Base-by-base conservation (phyloP, 2,113 vertebrate genomes). In the Thymallus thymallus region DNA sequence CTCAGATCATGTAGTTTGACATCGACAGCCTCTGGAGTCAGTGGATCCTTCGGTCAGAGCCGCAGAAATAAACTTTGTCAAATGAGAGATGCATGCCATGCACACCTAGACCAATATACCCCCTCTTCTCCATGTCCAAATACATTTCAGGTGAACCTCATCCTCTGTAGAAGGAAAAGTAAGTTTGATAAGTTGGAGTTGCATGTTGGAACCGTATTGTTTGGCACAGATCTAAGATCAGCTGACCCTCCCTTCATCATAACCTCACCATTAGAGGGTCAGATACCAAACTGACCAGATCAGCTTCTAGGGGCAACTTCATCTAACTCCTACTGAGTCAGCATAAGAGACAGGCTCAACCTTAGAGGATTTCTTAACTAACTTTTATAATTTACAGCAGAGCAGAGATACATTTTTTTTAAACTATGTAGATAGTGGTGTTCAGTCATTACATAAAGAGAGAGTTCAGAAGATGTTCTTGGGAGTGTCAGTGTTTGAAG, bases 11-110 rank as follows among this genome's bases (percentile, higher is more conserved):
- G 58, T 68, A 16, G 73, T 85, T 82, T 82, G 77, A 87, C 80
- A 75, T 76, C 84, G 84, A 87, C 86, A 77, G 80, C 73, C 72
- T 55, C 68, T 75, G 74, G 73, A 87, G 80, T 64, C 23, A 30
- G 24, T 81, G 70, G 78, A 83, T 71, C 72, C 73, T 72, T 65
- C 63, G 68, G 76, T 70, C 62, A 51, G 77, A 83, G 63, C n/a
- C 24, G 29, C 77, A 62, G 72, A 81, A 89, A 89, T 84, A 86
- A 79, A 86, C 69, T 18, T 18, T 9, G 56, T 60, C 56, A 60
- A 60, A 60, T 7, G 56, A 51, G 3, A 4, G 9, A 41, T 51
- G 48, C 48, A 18, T 18, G 16, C 48, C 16, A 51, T 18, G 16
- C 48, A 51, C 4, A 1, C 48, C 35, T 10, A 41, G 35, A 41